Evolutionary conservation across 1,140 invertebrate species (phyloP).

Genomic region (Temnothorax nylanderi): DNA sequence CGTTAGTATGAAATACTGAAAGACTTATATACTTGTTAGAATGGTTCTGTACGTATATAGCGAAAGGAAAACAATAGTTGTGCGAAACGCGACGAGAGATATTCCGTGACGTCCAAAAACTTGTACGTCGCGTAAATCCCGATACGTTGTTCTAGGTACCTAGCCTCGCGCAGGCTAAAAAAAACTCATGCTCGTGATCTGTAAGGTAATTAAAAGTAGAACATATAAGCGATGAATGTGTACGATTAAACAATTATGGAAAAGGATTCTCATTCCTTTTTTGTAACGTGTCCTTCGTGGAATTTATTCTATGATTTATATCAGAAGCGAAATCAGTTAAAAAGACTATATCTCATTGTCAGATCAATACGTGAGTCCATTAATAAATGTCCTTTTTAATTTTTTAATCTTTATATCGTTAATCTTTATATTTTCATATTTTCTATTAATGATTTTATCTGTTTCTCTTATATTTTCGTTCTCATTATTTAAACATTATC

Average conservation of each 20-base stretch:
- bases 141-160: constrained; percentile 61
- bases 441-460: background rate
- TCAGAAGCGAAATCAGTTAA: background rate
- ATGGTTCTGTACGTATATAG: constrained; percentile 16
- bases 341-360: background rate
- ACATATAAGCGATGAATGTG: constrained; percentile 58
- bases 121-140: constrained; percentile 49
- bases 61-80: constrained; percentile 27
- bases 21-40: constrained; percentile 68
- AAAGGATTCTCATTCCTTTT: background rate
- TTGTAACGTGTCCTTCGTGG: background rate
- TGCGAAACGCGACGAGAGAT: constrained; percentile 24
- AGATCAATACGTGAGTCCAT: background rate
- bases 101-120: constrained; percentile 8
- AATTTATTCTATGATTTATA: background rate
- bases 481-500: background rate
- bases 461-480: background rate
- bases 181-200: constrained; percentile 59
- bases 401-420: background rate
- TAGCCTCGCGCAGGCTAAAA: constrained; percentile 43
- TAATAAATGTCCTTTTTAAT: background rate
- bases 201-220: constrained; percentile 60
- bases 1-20: constrained; percentile 58
- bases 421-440: background rate
- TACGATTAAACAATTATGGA: constrained; percentile 45